These are phyloP conservation scores for Drosophila niveifrons DNA, from an alignment of 2,888 invertebrate genomes.

Conservation along the genomic window DNA sequence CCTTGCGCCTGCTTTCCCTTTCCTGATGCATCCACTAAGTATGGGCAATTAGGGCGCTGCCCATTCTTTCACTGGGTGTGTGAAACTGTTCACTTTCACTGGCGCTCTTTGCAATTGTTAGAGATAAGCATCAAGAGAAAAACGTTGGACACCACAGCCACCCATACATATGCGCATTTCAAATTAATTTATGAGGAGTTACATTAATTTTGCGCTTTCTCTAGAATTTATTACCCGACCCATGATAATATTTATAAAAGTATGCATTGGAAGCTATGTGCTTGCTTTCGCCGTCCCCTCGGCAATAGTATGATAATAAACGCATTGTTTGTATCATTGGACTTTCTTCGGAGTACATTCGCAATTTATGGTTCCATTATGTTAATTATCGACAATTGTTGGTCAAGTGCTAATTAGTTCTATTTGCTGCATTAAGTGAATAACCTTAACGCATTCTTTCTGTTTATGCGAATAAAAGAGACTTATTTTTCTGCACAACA, in stretches of 20 bases:
- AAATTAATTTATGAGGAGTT: constrained; percentile 81
- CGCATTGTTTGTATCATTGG: constrained; percentile 66
- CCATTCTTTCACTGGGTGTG: constrained; percentile 50
- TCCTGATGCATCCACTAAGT: no score
- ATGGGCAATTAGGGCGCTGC: constrained; percentile 45
- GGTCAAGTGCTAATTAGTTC: constrained; percentile 60
- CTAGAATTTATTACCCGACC: constrained; percentile 56
- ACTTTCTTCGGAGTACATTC: constrained; percentile 71
- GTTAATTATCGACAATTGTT: constrained; percentile 82
- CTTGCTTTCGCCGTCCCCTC: constrained; percentile 37
- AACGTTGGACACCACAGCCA: constrained; percentile 19
- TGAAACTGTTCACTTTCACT: constrained; percentile 49
- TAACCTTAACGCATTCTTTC: constrained; percentile 41
- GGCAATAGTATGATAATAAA: constrained; percentile 14
- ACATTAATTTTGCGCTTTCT: constrained; percentile 66
- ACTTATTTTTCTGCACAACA: no score
- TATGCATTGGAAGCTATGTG: background rate
- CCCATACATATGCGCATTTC: constrained; percentile 64
- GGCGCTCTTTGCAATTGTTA: constrained; percentile 50
- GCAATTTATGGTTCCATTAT: constrained; percentile 78
- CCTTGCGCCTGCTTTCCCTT: constrained; percentile 46
- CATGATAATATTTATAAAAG: constrained; percentile 44
- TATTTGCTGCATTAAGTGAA: constrained; percentile 39
- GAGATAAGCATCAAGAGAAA: constrained; percentile 49
- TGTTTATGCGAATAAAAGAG: no score